A percentile compares a stretch with the other conserved stretches of the same genome.
phyloP scores from a whole-genome alignment of 2,797 vertebrate genomes.

The Eulemur mongoz region DNA sequence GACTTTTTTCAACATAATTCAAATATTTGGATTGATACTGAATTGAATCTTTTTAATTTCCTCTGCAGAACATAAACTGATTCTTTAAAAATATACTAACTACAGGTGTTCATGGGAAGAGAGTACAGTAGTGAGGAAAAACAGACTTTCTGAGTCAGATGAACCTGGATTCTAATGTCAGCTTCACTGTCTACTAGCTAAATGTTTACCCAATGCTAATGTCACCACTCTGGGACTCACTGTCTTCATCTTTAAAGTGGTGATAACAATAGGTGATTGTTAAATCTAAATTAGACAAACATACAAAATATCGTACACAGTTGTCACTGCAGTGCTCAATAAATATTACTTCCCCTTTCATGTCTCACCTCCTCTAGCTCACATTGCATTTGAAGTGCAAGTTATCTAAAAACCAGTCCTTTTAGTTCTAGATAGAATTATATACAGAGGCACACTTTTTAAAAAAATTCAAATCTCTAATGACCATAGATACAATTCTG shows the following conservation, averaged over 20 bases:
- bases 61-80: not conserved
- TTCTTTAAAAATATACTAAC: not conserved
- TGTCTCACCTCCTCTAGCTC: not conserved
- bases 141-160: not conserved
- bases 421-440: not conserved
- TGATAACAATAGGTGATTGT: not conserved
- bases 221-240: not conserved
- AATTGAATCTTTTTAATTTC: slow-evolving; percentile 18
- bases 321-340: not conserved
- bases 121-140: not conserved
- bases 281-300: not conserved
- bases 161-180: not conserved
- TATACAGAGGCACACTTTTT: not conserved
- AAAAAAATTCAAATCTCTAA: not conserved
- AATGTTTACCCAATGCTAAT: not conserved
- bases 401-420: not conserved
- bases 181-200: not conserved
- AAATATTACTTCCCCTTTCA: not conserved
- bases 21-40: not conserved
- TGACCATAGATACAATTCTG: not conserved
- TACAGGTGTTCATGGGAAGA: not conserved
- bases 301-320: not conserved
- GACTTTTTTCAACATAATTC: not conserved
- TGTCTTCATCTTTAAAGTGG: not conserved
- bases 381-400: not conserved